A percentile compares a stretch with the other conserved stretches of the same genome.
These are phyloP conservation scores for Spongilla lacustris DNA, from an alignment of 37 sponge, comb jelly and placozoan species.

Conservation along the genomic window DNA sequence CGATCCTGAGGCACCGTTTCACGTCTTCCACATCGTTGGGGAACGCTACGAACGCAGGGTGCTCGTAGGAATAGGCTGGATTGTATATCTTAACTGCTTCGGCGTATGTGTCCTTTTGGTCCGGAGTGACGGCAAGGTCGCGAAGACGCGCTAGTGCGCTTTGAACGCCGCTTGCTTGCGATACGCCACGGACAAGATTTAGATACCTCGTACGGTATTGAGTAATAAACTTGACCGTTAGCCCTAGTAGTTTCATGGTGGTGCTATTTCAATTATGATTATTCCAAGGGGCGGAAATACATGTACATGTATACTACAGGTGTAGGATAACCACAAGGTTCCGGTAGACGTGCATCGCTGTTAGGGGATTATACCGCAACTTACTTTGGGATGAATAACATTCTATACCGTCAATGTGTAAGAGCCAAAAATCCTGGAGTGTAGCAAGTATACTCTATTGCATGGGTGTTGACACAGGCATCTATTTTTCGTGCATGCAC, in stretches of 20 bases:
- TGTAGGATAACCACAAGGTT: too few species aligned
- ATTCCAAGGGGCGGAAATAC: too few species aligned
- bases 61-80: slow-evolving; percentile 28
- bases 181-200: background rate
- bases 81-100: slow-evolving; percentile 27
- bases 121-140: slow-evolving; percentile 29
- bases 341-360: too few species aligned
- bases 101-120: slow-evolving; percentile 1
- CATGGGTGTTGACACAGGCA: too few species aligned
- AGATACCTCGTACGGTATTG: background rate
- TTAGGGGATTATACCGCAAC: too few species aligned
- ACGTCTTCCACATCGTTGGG: slow-evolving; percentile 20
- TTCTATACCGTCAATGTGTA: too few species aligned
- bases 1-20: slow-evolving; percentile 18
- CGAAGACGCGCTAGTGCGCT: background rate
- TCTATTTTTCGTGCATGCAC: too few species aligned
- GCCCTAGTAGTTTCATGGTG: background rate
- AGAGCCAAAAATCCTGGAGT: too few species aligned
- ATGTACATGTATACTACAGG: too few species aligned
- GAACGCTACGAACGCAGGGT: slow-evolving; percentile 36
- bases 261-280: too few species aligned
- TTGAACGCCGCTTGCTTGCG: background rate
- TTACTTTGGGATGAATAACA: too few species aligned
- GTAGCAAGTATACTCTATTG: too few species aligned
- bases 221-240: background rate